Evolutionary conservation across 2,888 invertebrate genomes (phyloP).

Genomic region (Drosophila fulvimacula): DNA sequence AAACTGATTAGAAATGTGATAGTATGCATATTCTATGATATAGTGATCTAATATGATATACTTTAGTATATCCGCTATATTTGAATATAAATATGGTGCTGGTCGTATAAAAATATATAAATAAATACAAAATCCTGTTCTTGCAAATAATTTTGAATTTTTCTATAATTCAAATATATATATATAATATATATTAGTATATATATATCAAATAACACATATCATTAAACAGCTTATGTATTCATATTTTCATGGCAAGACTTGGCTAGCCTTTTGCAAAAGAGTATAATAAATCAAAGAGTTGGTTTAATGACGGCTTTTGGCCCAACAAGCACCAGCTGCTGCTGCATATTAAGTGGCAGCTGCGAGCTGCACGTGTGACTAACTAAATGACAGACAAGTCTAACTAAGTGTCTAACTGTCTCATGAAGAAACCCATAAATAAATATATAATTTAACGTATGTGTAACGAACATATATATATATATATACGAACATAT

Average conservation of each 20-base stretch:
- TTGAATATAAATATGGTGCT: too few relatives aligned
- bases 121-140: too few relatives aligned
- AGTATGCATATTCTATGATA: neutral
- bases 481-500: neutral
- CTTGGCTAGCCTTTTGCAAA: neutral
- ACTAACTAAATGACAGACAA: conserved; percentile 32
- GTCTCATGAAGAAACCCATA: neutral
- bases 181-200: too few relatives aligned
- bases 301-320: conserved; percentile 37
- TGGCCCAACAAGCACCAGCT: conserved; percentile 34
- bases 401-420: conserved; percentile 14
- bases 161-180: too few relatives aligned
- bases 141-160: too few relatives aligned
- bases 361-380: conserved; percentile 33
- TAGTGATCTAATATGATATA: too few relatives aligned
- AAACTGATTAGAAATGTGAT: neutral
- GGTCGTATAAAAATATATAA: too few relatives aligned
- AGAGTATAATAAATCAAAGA: conserved; percentile 7
- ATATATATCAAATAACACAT: too few relatives aligned
- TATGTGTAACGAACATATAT: neutral
- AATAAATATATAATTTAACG: neutral
- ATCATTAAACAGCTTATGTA: neutral
- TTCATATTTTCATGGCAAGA: neutral
- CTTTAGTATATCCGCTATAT: too few relatives aligned
- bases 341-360: conserved; percentile 38